Conservation (phyloP, 2,888 invertebrate species). For the Dolichopus griseipennis region DNA sequence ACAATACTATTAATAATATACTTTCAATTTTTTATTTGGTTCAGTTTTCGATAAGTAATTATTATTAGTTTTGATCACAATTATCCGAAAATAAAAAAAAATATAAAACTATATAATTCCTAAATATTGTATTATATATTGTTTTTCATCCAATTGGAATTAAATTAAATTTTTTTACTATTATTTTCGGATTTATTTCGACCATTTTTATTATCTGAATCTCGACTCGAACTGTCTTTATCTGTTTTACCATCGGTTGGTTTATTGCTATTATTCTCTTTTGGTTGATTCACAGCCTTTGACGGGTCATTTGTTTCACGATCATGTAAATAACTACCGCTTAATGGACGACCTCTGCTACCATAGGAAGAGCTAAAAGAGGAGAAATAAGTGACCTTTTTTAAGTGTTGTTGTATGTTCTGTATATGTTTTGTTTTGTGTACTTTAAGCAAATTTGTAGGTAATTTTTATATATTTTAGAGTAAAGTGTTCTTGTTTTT, state of each 20-base stretch:
- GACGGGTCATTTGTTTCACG: conserved; percentile 33
- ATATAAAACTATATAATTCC: no score
- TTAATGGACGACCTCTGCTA: conserved; percentile 35
- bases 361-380: conserved; percentile 43
- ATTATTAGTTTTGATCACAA: no score
- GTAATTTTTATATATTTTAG: no score
- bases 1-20: no score
- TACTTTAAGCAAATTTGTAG: no score
- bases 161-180: neutral
- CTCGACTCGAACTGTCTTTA: neutral
- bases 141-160: neutral
- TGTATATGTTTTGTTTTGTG: neutral
- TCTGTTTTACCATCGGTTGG: neutral
- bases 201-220: neutral
- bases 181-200: neutral
- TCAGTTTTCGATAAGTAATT: no score
- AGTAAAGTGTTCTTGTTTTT: no score
- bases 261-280: neutral
- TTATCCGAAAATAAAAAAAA: no score
- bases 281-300: conserved; percentile 5
- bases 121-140: no score
- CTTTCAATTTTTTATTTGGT: no score
- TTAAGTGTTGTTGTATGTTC: conserved; percentile 10
- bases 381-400: conserved; percentile 35
- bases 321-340: conserved; percentile 40